These are phyloP conservation scores for Stichopus chloronotus DNA, from an alignment of 35 echinoderm and acorn worm genomes.

Conservation along the genomic window DNA sequence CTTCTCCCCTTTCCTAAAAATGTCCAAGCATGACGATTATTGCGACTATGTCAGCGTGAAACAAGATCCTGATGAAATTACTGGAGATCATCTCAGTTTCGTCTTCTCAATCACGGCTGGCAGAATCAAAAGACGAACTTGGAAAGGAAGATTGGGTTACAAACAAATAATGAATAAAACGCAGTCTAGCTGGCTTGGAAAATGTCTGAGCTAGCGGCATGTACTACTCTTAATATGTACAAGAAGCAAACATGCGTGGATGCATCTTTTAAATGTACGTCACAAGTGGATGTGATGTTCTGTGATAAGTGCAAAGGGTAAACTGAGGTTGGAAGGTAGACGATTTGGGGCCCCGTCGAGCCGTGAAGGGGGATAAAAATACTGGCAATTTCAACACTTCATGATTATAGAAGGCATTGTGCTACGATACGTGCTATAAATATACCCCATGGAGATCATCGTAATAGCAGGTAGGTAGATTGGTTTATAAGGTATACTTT, in stretches of 20 bases:
- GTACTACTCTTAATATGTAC: conserved; percentile 32
- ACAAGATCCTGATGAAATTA: conserved; percentile 50
- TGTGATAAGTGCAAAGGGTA: conserved; percentile 9
- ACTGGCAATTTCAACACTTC: neutral
- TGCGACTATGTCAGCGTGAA: conserved; percentile 51
- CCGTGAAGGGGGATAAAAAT: neutral
- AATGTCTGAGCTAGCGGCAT: neutral
- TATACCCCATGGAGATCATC: neutral
- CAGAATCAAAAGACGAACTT: conserved; percentile 39
- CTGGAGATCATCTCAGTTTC: conserved; percentile 41
- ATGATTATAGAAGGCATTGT: neutral
- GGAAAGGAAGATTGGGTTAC: conserved; percentile 35
- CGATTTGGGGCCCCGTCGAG: neutral
- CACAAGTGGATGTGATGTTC: neutral
- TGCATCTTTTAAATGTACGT: conserved; percentile 21
- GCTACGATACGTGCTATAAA: neutral
- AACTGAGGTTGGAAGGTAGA: neutral
- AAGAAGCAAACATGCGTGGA: conserved; percentile 27
- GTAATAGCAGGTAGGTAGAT: neutral
- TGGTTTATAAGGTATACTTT: neutral
- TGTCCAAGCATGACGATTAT: conserved; percentile 47
- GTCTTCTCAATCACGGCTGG: conserved; percentile 44
- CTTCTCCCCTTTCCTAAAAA: neutral
- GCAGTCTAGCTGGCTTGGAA: conserved; percentile 33
- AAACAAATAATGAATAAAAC: conserved; percentile 55